These are phyloP conservation scores for Trichacis sp. DNA, from an alignment of 2,888 invertebrate species.

Conservation along the genomic window DNA sequence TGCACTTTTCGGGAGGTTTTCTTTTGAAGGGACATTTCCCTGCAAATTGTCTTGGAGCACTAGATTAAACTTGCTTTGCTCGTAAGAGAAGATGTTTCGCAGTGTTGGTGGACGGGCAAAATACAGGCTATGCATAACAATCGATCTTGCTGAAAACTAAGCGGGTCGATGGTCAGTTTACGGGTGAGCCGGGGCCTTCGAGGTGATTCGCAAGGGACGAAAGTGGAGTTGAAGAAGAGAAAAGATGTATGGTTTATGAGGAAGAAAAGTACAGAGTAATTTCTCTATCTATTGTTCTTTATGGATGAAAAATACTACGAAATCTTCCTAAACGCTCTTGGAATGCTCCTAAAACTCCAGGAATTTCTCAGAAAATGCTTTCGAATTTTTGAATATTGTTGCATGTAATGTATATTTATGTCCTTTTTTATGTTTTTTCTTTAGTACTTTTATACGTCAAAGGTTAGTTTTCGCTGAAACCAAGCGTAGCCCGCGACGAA, in stretches of 20 bases:
- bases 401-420: too few relatives aligned
- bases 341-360: too few relatives aligned
- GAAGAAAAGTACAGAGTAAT: background rate
- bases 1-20: constrained; percentile 53
- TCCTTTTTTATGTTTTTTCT: too few relatives aligned
- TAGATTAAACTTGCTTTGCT: constrained; percentile 40
- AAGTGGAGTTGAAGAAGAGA: constrained; percentile 37
- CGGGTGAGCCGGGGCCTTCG: constrained; percentile 50
- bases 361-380: too few relatives aligned
- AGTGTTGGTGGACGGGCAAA: constrained; percentile 60
- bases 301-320: too few relatives aligned
- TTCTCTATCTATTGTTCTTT: too few relatives aligned
- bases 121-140: constrained; percentile 70
- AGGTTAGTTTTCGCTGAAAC: too few relatives aligned
- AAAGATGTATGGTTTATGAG: constrained; percentile 34
- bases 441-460: too few relatives aligned
- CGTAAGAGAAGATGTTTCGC: constrained; percentile 38
- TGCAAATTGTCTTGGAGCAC: constrained; percentile 48
- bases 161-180: constrained; percentile 66
- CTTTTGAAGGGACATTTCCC: constrained; percentile 60
- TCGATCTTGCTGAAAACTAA: constrained; percentile 68
- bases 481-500: too few relatives aligned
- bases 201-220: constrained; percentile 46
- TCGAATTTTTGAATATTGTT: too few relatives aligned
- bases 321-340: too few relatives aligned